These are phyloP conservation scores for Zoanthus sociatus DNA, from an alignment of 92 coral and sea anemone genomes.

Conservation along the genomic window DNA sequence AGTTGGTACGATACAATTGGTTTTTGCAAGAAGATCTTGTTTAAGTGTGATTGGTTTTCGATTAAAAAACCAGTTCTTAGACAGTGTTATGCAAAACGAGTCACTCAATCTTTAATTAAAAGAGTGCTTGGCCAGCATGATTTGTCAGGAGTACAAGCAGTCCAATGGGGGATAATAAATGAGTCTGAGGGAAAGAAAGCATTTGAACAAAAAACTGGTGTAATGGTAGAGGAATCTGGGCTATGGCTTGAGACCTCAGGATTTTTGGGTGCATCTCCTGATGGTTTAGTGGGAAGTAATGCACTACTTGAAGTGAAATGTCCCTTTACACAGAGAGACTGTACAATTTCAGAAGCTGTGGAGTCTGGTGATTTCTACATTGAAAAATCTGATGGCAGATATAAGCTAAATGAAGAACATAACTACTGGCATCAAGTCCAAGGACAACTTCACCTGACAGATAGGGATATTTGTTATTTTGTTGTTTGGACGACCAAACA, in stretches of 20 bases:
- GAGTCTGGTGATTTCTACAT: background rate
- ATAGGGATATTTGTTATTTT: slow-evolving; percentile 62
- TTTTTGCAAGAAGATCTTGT: too few relatives aligned
- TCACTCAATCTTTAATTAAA: background rate
- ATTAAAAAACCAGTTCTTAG: too few relatives aligned
- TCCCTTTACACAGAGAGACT: background rate
- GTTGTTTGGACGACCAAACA: slow-evolving; percentile 66
- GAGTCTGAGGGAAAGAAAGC: slow-evolving; percentile 18
- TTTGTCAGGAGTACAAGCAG: slow-evolving; percentile 22
- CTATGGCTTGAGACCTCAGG: background rate
- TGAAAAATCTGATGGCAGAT: slow-evolving; percentile 13
- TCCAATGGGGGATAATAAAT: background rate
- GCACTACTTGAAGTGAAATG: slow-evolving; percentile 3
- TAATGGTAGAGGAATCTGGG: background rate
- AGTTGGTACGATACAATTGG: too few relatives aligned
- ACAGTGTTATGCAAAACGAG: background rate
- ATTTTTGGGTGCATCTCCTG: background rate
- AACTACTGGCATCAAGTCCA: slow-evolving; percentile 67
- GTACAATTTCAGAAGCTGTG: background rate
- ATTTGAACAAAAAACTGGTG: background rate
- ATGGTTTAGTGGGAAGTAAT: slow-evolving; percentile 11
- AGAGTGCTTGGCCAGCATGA: slow-evolving; percentile 21
- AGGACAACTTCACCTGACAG: slow-evolving; percentile 54
- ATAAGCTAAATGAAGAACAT: slow-evolving; percentile 18
- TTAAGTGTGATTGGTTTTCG: too few relatives aligned